Base-by-base conservation (phyloP, 2,797 vertebrate species). In the Leuciscus waleckii region DNA sequence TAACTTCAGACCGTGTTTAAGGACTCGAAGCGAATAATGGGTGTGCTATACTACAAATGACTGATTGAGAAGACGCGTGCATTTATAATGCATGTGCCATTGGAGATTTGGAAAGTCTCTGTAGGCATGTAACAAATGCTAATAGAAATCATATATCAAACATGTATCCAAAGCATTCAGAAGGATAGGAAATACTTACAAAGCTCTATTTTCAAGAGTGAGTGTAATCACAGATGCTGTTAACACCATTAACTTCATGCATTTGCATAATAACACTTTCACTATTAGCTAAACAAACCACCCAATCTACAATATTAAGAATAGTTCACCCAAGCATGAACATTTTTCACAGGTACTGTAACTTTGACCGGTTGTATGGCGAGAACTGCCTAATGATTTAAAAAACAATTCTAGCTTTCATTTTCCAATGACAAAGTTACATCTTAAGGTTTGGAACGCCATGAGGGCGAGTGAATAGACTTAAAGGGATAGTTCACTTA, bases 11-110 rank as follows among this genome's bases (percentile, higher is more conserved):
- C 32, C 69, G 41, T 67, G 67, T 41, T 43, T 61, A 26, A 23
- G n/a, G 81, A 78, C 80, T 29, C 65, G 71, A 84, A 46, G 49
- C 37, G 39, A 70, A 70, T 10, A 46, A 54, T 3, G 23, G 4
- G 2, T 56, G 8, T 17, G 26, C 16, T 29, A 5, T 11, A 14
- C 13, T 39, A 19, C 23, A 39, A 37, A 69, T 16, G 26, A 63
- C 56, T 19, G 29, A 68, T 29, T 68, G 29, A 32, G 5, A 75
- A 49, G 17, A 76, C 7, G 4, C 49, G 2, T 67, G 8, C 51
- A 5, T 68, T n/a, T 35, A 56, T 16, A 49, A 49, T 49, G 5
- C 4, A 46, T 74, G 63, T 23, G 37, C 13, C 56, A 58, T n/a
- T 69, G 58, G 5, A 26, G 10, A 26, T 67, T 46, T 49, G 67